Conservation (phyloP, 2,113 vertebrate species). For the Barbus barbus region DNA sequence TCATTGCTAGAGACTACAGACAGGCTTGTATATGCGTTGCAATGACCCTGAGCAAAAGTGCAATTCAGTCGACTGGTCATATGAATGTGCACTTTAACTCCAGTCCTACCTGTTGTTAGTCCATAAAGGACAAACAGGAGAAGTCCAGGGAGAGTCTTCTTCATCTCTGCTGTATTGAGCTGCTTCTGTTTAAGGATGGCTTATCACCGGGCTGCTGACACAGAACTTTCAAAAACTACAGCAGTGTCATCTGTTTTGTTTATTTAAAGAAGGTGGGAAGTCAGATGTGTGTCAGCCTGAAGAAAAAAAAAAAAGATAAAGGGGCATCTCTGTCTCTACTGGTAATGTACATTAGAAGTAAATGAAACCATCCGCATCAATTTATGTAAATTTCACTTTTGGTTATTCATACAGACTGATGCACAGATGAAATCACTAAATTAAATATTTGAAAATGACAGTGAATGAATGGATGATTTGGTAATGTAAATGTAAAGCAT, state of each 20-base stretch:
- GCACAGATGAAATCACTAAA: too few species aligned
- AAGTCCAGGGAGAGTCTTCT: neutral
- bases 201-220: neutral
- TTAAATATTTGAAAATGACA: too few species aligned
- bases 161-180: constrained; percentile 2
- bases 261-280: constrained; percentile 6
- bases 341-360: too few species aligned
- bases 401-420: neutral
- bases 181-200: neutral
- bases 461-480: too few species aligned
- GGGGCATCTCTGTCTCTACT: too few species aligned
- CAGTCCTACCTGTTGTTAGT: neutral
- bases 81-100: neutral
- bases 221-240: neutral
- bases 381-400: neutral
- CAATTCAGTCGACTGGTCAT: neutral
- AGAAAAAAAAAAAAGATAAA: too few species aligned
- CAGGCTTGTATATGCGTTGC: neutral
- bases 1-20: neutral
- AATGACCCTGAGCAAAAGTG: neutral
- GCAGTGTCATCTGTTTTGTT: neutral
- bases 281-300: neutral
- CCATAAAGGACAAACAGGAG: neutral
- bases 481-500: too few species aligned
- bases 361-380: neutral